Evolutionary conservation across 2,797 vertebrate genomes (phyloP), one percentile per base, ranked within the genome.

Genomic region (Peromyscus aztecus): DNA sequence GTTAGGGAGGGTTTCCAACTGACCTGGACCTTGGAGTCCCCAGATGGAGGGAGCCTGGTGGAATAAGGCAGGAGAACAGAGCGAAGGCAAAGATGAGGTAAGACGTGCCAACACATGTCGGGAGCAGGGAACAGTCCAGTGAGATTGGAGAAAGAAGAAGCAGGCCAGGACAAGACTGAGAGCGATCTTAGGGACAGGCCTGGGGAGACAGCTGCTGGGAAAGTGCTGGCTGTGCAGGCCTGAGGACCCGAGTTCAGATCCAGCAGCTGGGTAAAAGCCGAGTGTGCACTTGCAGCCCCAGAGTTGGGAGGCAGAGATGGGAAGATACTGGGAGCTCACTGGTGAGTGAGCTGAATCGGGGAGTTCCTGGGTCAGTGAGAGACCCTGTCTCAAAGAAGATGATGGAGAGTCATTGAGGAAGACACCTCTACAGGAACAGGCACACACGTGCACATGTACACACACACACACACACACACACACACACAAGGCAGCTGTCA

Each of bases 31-130:
- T 67, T 27, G 31, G n/a, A 27, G 37, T 76, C 46, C 37, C 77
- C 61, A 29, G 55, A 49, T 55, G 67, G 93, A 92, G 88, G 85
- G 40, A 67, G 14, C n/a, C 83, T 89, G 84, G 88, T 49, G 37
- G 59, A 31, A 16, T 34, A 6, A 3, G 49, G n/a, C 31, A 46
- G 37, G 83, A 40, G 27, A 59, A 9, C 34, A 29, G 24, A 37
- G 57, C 24, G 4, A 2, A 82, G 34, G 55, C 73, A 40, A 78
- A 49, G 31, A 11, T 46, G 13, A 34, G 43, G 8, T 63, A 6
- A 0, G 21, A 21, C 2, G 27, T 19, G 46, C 83, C 19, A 84
- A 67, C 52, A 12, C 24, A 9, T 27, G 10, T 3, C 1, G 34
- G 46, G 57, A 19, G 4, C 19, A 37, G 21, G 12, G 43, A 80